Base-by-base conservation (phyloP, 2,797 vertebrate genomes). In the Poeciliopsis infans region DNA sequence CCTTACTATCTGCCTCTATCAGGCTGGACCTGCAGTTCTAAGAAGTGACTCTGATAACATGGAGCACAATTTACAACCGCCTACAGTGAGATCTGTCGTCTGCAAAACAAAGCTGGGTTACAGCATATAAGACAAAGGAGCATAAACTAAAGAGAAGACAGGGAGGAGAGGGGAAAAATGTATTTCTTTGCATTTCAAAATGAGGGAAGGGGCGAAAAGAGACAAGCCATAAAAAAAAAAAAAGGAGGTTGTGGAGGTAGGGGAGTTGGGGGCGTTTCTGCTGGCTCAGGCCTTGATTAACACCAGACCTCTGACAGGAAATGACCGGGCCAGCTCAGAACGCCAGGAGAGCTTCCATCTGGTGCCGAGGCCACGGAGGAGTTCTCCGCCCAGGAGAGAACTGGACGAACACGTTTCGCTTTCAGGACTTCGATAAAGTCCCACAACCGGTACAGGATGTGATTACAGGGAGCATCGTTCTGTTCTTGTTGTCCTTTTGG, bases 291-390 rank as follows among this genome's bases (percentile, higher is more conserved):
- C 87, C 89, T 95, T 96, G 96, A 96, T 96, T 95, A 96, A 96
- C 95, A 96, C 94, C 96, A 96, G 96, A 93, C 95, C 90, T 94
- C 89, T 93, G 93, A 95, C 95, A 96, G 96, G 96, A 96, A 96
- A 96, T 96, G 95, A 96, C 95, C 96, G 92, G 95, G 95, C 93
- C 92, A 94, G 93, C 89, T 91, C 90, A 78, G 81, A 95, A 92
- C 90, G 88, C 93, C 89, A 90, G 92, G 93, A 95, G 93, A 94
- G 91, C 94, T 96, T 96, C 95, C 96, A 96, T 96, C 95, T 95
- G 95, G 93, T 93, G 92, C 87, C 71, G 87, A 88, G 79, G 88
- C 91, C 90, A 80, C 59, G 61, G 87, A 91, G 90, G 86, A 92
- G 91, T 86, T 80, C 86, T 92, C 87, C 91, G 87, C 88, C 87